A percentile compares a stretch with the other conserved stretches of the same genome.
Conservation (phyloP, 2,888 invertebrate genomes). For the Laspeyria flexula region DNA sequence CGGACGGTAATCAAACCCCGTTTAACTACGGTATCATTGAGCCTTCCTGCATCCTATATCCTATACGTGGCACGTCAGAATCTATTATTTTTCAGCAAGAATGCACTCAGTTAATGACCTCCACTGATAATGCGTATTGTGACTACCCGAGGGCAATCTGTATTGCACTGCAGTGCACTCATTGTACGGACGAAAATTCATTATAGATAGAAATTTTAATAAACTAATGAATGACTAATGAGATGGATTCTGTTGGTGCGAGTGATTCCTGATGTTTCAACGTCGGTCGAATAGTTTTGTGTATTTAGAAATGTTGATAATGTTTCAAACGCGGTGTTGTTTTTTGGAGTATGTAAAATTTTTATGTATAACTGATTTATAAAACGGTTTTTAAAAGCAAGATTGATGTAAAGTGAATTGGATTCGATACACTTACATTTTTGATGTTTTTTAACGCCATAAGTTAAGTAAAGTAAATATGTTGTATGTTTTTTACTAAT, state of each 20-base stretch:
- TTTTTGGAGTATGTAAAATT: too few species aligned
- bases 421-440: too few species aligned
- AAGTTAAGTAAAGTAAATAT: too few species aligned
- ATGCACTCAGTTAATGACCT: constrained; percentile 77
- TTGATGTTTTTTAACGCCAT: too few species aligned
- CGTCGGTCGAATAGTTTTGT: not conserved
- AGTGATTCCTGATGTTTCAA: not conserved
- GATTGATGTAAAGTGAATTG: too few species aligned
- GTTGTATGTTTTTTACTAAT: too few species aligned
- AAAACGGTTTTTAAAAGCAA: too few species aligned
- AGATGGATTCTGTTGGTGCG: constrained; percentile 8
- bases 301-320: not conserved
- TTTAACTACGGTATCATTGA: constrained; percentile 37
- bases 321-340: too few species aligned
- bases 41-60: constrained; percentile 63
- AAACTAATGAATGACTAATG: constrained; percentile 54
- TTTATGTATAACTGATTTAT: too few species aligned
- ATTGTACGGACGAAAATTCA: constrained; percentile 59
- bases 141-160: constrained; percentile 73
- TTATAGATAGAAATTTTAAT: constrained; percentile 58
- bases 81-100: constrained; percentile 82
- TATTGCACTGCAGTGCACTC: constrained; percentile 72
- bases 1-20: too few species aligned
- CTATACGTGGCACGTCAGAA: constrained; percentile 45
- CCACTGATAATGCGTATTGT: constrained; percentile 75